Base-by-base conservation (phyloP, 2,888 invertebrate species). In the Rhagophthalmus giganteus region DNA sequence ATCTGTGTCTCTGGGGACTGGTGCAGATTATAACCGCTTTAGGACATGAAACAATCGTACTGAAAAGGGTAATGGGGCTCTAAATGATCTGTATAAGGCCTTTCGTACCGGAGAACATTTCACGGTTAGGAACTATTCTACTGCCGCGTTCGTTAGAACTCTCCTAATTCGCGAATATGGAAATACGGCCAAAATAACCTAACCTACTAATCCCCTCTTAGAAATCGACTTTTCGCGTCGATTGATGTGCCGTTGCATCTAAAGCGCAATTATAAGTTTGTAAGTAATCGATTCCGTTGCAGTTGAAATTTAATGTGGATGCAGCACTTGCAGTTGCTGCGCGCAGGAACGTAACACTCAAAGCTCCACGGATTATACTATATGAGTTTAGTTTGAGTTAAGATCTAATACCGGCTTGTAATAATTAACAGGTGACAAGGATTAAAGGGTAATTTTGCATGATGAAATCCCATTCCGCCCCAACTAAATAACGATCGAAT, bases 251-350 rank as follows among this genome's bases (percentile, higher is more conserved):
- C n/a, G n/a, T n/a, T n/a, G n/a, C n/a, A 25, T 12, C 26, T 39
- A 40, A 53, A 54, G 49, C 45, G 49, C 45, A 54, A 54, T 54
- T 54, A 54, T 30, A 45, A 54, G 42, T 54, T 46, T 46, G 7
- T 28, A 55, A 58, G 54, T 49, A 54, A 61, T 61, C 56, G 61
- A 58, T 59, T 57, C 44, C 49, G 49, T 41, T 57, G 61, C 57
- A 57, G 59, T 56, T 53, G 45, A 42, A 44, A 24, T 53, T 53
- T 53, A 48, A 53, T 32, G 39, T 45, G 39, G 30, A 46, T 46
- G 40, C 41, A 39, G 30, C n/a, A 28, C 12, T 32, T 33, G 42
- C 48, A 41, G 28, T 38, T 40, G n/a, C n/a, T n/a, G 34, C 24
- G 48, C 47, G 27, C 34, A 31, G n/a, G 20, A 37, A 14, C 30